A percentile compares a stretch with the other conserved stretches of the same genome.
Evolutionary conservation across 2,888 invertebrate species (phyloP).

Genomic region (Orgyia antiqua): DNA sequence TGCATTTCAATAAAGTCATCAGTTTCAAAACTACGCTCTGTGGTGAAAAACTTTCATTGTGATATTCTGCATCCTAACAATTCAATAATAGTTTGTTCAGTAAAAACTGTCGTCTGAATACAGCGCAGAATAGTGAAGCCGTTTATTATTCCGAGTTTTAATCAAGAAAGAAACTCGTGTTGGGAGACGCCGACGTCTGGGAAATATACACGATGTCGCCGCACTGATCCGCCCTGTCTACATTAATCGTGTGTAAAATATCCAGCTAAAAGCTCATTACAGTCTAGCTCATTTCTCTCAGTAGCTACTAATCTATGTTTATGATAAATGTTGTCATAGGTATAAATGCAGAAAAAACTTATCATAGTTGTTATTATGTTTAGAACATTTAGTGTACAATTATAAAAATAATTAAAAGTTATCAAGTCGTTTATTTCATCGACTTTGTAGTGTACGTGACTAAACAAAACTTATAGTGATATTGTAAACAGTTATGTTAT

Average conservation of each 20-base stretch:
- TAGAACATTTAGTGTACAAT: too few species aligned
- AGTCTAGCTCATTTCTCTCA: slow-evolving; percentile 23
- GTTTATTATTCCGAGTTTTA: slow-evolving; percentile 73
- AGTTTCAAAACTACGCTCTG: too few species aligned
- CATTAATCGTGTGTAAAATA: slow-evolving; percentile 58
- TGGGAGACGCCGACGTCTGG: slow-evolving; percentile 44
- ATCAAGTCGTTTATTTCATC: too few species aligned
- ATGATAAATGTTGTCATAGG: too few species aligned
- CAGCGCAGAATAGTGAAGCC: slow-evolving; percentile 61
- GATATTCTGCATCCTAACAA: too few species aligned
- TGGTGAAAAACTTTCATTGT: too few species aligned
- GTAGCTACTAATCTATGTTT: background rate
- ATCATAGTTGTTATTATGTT: too few species aligned
- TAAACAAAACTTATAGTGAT: slow-evolving; percentile 3
- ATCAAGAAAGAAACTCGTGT: slow-evolving; percentile 60
- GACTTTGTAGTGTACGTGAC: too few species aligned
- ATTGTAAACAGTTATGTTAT: slow-evolving; percentile 12
- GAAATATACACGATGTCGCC: slow-evolving; percentile 45
- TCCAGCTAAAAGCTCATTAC: slow-evolving; percentile 42
- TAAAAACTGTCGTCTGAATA: slow-evolving; percentile 34
- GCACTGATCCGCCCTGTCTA: slow-evolving; percentile 38
- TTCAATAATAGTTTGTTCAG: slow-evolving; percentile 53
- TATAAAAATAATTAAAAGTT: too few species aligned
- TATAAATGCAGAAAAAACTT: too few species aligned
- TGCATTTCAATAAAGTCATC: too few species aligned